Evolutionary conservation across 2,113 vertebrate genomes (phyloP).

Genomic region (Neodon shergylaensis): DNA sequence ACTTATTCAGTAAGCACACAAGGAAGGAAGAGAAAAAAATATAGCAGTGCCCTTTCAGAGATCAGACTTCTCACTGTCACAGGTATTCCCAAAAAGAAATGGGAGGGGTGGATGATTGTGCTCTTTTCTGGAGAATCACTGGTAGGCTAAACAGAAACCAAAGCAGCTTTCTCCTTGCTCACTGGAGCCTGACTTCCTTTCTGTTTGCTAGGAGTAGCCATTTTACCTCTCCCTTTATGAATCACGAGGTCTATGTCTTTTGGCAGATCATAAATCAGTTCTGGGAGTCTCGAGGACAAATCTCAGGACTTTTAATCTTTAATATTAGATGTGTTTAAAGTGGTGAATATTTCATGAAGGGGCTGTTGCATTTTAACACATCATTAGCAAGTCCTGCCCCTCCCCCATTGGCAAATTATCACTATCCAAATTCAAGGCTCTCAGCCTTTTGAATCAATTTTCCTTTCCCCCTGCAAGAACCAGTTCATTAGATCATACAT

Average conservation of each 20-base stretch:
- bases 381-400: constrained; percentile 77
- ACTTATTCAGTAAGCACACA: constrained; percentile 84
- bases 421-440: constrained; percentile 47
- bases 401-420: constrained; percentile 49
- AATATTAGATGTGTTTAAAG: constrained; percentile 86
- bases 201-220: constrained; percentile 74
- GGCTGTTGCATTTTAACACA: constrained; percentile 86
- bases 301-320: constrained; percentile 88
- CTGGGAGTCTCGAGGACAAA: constrained; percentile 85
- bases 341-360: constrained; percentile 90
- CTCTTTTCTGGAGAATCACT: neutral
- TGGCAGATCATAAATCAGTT: constrained; percentile 92
- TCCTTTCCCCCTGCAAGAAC: constrained; percentile 1
- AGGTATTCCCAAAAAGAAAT: neutral
- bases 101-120: neutral
- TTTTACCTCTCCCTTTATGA: constrained; percentile 84
- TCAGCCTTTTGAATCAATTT: constrained; percentile 33
- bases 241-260: constrained; percentile 86
- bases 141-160: neutral
- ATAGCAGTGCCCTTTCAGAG: constrained; percentile 22
- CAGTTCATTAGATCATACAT: neutral
- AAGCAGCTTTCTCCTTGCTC: neutral
- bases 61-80: constrained; percentile 72
- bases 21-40: constrained; percentile 73
- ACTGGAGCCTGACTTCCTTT: neutral